Evolutionary conservation across 1,140 invertebrate genomes (phyloP).

Genomic region (Metaphire vulgaris): DNA sequence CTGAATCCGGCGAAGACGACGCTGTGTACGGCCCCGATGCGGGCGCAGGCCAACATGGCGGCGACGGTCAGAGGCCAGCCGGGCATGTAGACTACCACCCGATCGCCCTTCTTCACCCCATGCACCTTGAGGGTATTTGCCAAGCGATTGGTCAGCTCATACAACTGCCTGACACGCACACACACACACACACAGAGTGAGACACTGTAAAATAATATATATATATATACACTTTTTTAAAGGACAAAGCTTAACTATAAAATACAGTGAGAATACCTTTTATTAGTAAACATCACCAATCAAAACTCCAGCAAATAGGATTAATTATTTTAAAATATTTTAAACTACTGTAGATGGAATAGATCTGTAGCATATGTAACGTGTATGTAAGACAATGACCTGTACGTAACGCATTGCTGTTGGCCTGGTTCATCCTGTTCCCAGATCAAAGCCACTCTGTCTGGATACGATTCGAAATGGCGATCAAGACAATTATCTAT

Average conservation of each 20-base stretch:
- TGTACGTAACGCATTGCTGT: constrained; percentile 52
- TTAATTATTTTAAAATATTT: no score
- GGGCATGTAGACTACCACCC: constrained; percentile 57
- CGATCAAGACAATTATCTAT: constrained; percentile 58
- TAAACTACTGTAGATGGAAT: no score
- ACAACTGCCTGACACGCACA: constrained; percentile 41
- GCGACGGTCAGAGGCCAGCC: constrained; percentile 53
- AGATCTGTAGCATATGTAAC: no score
- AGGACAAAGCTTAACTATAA: no score
- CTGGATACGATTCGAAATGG: constrained; percentile 48
- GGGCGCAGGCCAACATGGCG: constrained; percentile 55
- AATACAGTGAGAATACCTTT: no score
- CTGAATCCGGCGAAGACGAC: constrained; percentile 62
- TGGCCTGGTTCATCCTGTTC: constrained; percentile 57
- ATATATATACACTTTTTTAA: no score
- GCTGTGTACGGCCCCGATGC: constrained; percentile 57
- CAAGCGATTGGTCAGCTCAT: constrained; percentile 50
- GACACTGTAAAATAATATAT: no score
- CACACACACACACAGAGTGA: no score
- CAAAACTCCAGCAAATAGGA: no score
- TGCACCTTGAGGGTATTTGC: constrained; percentile 51
- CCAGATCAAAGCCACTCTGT: constrained; percentile 55
- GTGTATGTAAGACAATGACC: no score
- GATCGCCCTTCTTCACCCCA: constrained; percentile 55
- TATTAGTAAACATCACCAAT: no score